A percentile compares a stretch with the other conserved stretches of the same genome.
These are phyloP conservation scores for Osmerus mordax DNA, from an alignment of 2,113 vertebrate species.

Conservation along the genomic window DNA sequence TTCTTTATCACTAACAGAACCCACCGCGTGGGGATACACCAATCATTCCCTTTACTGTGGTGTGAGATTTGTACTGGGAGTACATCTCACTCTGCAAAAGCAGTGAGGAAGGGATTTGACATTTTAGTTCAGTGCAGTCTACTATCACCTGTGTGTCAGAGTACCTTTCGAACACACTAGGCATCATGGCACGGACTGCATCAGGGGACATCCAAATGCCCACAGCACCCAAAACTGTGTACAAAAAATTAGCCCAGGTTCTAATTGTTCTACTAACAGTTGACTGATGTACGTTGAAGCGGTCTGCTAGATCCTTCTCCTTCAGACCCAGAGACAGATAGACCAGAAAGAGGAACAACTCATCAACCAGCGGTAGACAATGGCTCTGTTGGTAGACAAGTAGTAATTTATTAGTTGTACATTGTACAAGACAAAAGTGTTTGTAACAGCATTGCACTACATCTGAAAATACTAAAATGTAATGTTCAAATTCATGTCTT, in stretches of 20 bases:
- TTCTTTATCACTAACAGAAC: constrained; percentile 23
- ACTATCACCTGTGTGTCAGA: constrained; percentile 5
- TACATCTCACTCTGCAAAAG: constrained; percentile 16
- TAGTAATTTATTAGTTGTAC: too few species aligned
- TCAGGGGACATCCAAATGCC: constrained; percentile 14
- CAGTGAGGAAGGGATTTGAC: too few species aligned
- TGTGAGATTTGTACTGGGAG: constrained; percentile 20
- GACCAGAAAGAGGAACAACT: constrained; percentile 4
- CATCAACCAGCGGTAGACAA: constrained; percentile 4
- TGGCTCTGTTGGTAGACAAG: not conserved
- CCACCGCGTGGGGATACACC: constrained; percentile 21
- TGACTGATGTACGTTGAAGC: constrained; percentile 19
- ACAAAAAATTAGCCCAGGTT: not conserved
- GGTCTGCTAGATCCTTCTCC: constrained; percentile 5
- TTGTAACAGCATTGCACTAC: too few species aligned
- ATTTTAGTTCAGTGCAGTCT: constrained; percentile 17
- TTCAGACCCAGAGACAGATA: constrained; percentile 10
- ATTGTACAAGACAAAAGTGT: too few species aligned
- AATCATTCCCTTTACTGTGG: constrained; percentile 14
- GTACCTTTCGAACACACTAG: constrained; percentile 8
- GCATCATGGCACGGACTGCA: not conserved
- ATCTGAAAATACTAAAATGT: too few species aligned
- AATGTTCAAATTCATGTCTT: too few species aligned
- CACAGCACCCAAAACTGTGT: not conserved
- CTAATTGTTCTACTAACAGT: constrained; percentile 3